Evolutionary conservation across 2,797 vertebrate genomes (phyloP).

Genomic region (Adelosebastes latens): DNA sequence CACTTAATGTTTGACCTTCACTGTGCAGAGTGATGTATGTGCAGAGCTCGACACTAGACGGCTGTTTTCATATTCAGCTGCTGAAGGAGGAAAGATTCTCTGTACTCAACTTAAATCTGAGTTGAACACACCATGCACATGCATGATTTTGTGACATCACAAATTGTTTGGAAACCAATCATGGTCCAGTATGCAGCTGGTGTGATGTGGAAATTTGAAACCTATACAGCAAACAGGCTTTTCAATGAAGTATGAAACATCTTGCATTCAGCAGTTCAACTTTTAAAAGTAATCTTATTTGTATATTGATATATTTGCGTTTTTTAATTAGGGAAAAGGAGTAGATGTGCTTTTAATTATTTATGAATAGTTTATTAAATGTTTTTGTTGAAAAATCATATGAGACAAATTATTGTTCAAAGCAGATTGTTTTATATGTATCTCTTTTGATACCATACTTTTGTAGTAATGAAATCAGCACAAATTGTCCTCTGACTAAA

Average conservation of each 20-base stretch:
- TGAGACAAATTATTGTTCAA: not conserved
- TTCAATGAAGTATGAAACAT: no score
- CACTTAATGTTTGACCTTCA: not conserved
- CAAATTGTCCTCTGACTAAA: not conserved
- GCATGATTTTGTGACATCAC: not conserved
- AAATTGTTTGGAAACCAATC: not conserved
- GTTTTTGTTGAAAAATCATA: not conserved
- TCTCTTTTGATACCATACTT: not conserved
- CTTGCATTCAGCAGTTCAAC: no score
- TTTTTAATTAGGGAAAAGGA: not conserved
- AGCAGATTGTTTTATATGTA: not conserved
- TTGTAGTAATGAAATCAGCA: not conserved
- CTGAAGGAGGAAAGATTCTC: not conserved
- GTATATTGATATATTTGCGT: not conserved
- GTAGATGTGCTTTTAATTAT: not conserved
- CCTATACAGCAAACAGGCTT: fast-evolving
- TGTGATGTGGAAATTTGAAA: not conserved
- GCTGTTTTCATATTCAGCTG: not conserved
- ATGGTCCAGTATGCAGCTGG: not conserved
- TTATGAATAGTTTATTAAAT: not conserved
- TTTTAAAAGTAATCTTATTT: not conserved
- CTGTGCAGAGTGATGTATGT: not conserved
- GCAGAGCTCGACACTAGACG: not conserved
- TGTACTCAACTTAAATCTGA: not conserved
- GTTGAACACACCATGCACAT: not conserved